These are phyloP conservation scores for Mormyrus lacerda DNA, from an alignment of 2,113 vertebrate genomes.

Conservation along the genomic window DNA sequence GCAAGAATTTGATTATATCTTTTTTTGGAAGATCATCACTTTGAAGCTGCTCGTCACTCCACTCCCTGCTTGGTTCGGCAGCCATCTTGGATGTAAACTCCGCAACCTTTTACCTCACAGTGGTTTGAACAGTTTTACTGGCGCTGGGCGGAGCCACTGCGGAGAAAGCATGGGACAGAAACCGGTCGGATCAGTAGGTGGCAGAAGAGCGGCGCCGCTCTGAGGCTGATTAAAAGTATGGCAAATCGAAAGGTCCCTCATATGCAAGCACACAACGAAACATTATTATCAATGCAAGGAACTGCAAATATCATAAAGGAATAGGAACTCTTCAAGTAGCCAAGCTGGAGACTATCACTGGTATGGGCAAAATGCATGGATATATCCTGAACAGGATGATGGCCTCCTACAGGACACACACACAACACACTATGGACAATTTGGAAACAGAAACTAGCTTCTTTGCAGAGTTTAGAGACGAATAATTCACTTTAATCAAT, in stretches of 20 bases:
- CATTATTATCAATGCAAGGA: background rate
- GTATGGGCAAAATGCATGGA: background rate
- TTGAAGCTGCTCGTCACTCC: constrained; percentile 82
- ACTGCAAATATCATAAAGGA: background rate
- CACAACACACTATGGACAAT: background rate
- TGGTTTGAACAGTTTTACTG: background rate
- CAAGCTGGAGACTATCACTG: background rate
- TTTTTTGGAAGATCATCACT: constrained; percentile 86
- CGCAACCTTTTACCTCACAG: constrained; percentile 41
- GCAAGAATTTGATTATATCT: constrained; percentile 86
- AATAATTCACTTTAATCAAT: background rate
- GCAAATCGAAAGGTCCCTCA: background rate
- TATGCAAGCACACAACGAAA: background rate
- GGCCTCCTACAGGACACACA: background rate
- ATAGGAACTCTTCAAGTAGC: background rate
- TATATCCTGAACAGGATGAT: background rate
- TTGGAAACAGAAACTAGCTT: background rate
- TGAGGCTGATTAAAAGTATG: background rate
- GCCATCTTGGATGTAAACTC: constrained; percentile 60
- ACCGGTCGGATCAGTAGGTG: background rate
- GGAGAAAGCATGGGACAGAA: background rate
- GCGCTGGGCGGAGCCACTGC: background rate
- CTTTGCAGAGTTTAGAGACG: background rate
- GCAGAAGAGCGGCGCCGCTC: background rate
- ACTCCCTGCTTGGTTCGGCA: constrained; percentile 64